phyloP scores from a whole-genome alignment of 1,140 invertebrate species.

The Caenorhabditis tropicalis region DNA sequence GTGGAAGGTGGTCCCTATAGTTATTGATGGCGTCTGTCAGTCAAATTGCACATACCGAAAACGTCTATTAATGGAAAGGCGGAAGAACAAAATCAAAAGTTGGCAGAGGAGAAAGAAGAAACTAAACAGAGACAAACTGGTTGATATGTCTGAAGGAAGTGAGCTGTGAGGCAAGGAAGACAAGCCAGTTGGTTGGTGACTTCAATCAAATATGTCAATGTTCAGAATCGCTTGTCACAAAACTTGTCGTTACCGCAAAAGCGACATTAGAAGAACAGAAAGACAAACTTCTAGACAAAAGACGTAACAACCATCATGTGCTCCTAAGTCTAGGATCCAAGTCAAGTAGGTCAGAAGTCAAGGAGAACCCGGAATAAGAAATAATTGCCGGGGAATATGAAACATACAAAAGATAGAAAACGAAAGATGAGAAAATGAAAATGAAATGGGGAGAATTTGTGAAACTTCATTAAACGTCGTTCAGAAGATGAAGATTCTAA shows the following conservation, averaged over 20 bases:
- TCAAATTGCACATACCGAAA: neutral
- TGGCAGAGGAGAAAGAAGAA: neutral
- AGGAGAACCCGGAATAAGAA: neutral
- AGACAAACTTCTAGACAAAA: neutral
- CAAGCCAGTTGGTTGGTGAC: neutral
- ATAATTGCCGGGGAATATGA: neutral
- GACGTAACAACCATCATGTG: slow-evolving; percentile 15
- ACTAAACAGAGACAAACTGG: neutral
- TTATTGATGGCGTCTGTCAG: slow-evolving; percentile 19
- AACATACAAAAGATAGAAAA: neutral
- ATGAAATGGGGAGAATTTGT: neutral
- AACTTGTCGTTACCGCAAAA: slow-evolving; percentile 19
- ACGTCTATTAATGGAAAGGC: slow-evolving; percentile 9
- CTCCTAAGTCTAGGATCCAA: neutral
- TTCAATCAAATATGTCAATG: slow-evolving; percentile 41
- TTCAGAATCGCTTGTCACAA: slow-evolving; percentile 29
- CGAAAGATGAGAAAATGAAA: neutral
- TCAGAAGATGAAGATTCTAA: neutral
- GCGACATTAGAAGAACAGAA: slow-evolving; percentile 7
- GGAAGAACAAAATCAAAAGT: neutral
- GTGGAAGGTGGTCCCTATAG: neutral
- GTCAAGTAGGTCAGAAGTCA: neutral
- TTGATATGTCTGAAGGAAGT: slow-evolving; percentile 22
- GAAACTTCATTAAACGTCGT: neutral
- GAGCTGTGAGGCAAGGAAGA: neutral